Base-by-base conservation (phyloP, 2,113 vertebrate species). In the Ranitomeya imitator region DNA sequence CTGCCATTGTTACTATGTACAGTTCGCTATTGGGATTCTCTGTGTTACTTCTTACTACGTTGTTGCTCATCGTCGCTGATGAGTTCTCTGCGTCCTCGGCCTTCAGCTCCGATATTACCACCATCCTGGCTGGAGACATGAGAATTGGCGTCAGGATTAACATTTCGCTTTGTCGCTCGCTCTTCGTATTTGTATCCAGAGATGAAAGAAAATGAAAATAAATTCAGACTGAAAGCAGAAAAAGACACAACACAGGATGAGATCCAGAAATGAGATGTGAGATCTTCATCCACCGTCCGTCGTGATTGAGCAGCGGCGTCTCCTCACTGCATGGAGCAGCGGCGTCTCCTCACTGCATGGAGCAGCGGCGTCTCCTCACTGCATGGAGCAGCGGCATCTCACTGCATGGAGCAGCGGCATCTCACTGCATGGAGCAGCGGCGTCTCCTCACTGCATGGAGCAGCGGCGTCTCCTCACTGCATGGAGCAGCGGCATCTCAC, bases 131-230 rank as follows among this genome's bases (percentile, higher is more conserved):
- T 2, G 65, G 23, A 69, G 23, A 69, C 65, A 69, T 69, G 65
- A 69, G 4, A 26, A 69, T 69, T 69, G 65, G 65, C 11, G 65
- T 26, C n/a, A 69, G 65, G n/a, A 69, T 69, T 26, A 13, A 5
- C 16, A 13, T 26, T 69, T 26, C 65, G 11, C 11, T 31, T 6
- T 69, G 23, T 3, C 4, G 74, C 16, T 4, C 7, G 19, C n/a
- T 45, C 74, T 52, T 76, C 74, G 3, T n/a, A 14, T n/a, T 57
- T 14, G n/a, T 23, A 79, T 79, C 54, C 57, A 19, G 11, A 57
- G 51, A 79, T 79, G 52, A 79, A 79, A 79, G 67, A 79, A 54
- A 23, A 21, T 79, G 52, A 57, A 79, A 79, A 79, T 79, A 79
- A 79, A 23, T 55, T 79, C 54, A 57, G 77, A 7, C 54, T 8